Evolutionary conservation across 2,113 vertebrate species (phyloP), one percentile per base, ranked within the genome.

Genomic region (Aspidoscelis tigris): DNA sequence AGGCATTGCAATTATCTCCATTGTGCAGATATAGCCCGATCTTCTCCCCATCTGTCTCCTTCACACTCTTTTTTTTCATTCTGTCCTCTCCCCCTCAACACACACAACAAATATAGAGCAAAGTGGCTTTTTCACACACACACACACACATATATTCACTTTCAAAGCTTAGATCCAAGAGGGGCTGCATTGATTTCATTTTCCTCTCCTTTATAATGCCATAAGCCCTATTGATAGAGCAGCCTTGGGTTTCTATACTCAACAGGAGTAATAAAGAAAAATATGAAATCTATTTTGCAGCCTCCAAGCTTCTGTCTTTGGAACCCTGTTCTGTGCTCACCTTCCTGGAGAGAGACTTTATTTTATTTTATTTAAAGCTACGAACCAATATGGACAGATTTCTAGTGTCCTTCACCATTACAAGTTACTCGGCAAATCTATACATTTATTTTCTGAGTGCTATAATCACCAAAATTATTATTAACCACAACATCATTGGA

Each of bases 91-190:
- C 18, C 58, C 58, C 58, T 16, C 58, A 61, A 33, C 21, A 65
- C 14, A 20, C 24, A n/a, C 44, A n/a, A 26, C 72, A 53, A 44
- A 33, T 39, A 76, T 24, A 74, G 44, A 83, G 2, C 58, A 80
- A 81, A 70, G 50, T 39, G 74, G 80, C 91, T 11, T 76, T 90
- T 89, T 12, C 71, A 41, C 58, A 22, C 24, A 55, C 8, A 41
- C 26, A 14, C 43, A 33, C 33, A 33, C 33, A 33, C 33, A 33
- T 82, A 20, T 26, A 44, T 2, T 21, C 14, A 12, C 44, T 90
- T 82, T 87, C 84, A 92, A 93, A 90, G n/a, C 74, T 85, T 78
- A 85, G 14, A 83, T 88, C 43, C 64, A 85, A 76, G 80, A 87
- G 81, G 61, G 61, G 83, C 89, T 88, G 89, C 6, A 88, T 85